phyloP scores from a whole-genome alignment of 2,888 invertebrate species.

The Parnassius apollo region DNA sequence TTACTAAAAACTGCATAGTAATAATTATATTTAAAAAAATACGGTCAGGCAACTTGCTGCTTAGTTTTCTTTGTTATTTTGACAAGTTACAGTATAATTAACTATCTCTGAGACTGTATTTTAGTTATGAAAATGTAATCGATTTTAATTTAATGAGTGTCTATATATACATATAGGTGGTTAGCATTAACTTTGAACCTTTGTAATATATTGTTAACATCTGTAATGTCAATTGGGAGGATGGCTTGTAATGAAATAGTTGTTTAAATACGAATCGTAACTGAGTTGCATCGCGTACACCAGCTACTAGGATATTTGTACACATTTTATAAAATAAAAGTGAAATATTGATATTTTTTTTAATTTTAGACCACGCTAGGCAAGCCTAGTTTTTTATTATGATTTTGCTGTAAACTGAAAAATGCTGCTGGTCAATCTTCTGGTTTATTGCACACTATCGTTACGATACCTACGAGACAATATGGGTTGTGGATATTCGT shows the following conservation, averaged over 20 bases:
- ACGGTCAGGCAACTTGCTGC: conserved; percentile 12
- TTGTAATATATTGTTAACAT: conserved; percentile 29
- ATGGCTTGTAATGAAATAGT: conserved; percentile 4
- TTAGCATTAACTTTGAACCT: conserved; percentile 13
- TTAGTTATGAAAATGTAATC: conserved; percentile 37
- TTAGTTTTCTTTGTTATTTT: conserved; percentile 8
- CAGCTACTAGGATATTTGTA: conserved; percentile 70
- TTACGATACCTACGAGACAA: too few species aligned
- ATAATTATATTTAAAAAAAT: not conserved
- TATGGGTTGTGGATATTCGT: too few species aligned
- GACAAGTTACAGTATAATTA: conserved; percentile 36
- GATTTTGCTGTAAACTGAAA: too few species aligned
- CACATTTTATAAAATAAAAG: conserved; percentile 70
- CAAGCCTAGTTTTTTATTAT: too few species aligned
- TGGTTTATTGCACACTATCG: too few species aligned
- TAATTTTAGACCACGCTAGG: not conserved
- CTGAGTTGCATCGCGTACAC: conserved; percentile 53
- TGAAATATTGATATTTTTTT: conserved; percentile 7
- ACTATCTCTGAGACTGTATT: conserved; percentile 58
- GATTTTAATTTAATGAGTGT: conserved; percentile 26
- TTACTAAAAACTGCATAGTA: too few species aligned
- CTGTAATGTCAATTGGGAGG: conserved; percentile 29
- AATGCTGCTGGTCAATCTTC: too few species aligned
- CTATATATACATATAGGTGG: conserved; percentile 16
- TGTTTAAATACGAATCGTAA: conserved; percentile 17